A percentile compares a stretch with the other conserved stretches of the same genome.
These are phyloP conservation scores for Harpalus rufipes DNA, from an alignment of 2,888 invertebrate species.

Conservation along the genomic window DNA sequence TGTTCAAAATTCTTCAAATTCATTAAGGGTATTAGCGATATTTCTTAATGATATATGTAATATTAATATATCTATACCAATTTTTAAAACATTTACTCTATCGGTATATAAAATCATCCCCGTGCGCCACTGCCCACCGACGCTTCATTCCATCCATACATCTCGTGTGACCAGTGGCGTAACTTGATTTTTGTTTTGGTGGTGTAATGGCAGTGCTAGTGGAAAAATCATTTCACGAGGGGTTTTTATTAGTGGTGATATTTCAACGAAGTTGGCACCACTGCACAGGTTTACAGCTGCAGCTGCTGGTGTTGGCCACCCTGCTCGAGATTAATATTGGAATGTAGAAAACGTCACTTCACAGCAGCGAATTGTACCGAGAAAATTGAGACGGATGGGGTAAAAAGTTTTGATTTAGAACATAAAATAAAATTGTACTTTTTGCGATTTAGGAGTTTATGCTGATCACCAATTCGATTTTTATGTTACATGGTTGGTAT, in stretches of 20 bases:
- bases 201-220: constrained; percentile 57
- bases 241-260: constrained; percentile 61
- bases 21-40: too few species aligned
- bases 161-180: constrained; percentile 7
- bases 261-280: constrained; percentile 45
- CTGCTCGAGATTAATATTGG: constrained; percentile 47
- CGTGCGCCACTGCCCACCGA: constrained; percentile 9
- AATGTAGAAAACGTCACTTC: constrained; percentile 14
- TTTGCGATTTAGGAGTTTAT: not conserved
- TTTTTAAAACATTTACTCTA: too few species aligned
- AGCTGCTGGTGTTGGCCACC: constrained; percentile 40
- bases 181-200: constrained; percentile 57
- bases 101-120: not conserved
- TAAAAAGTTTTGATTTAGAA: constrained; percentile 13
- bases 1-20: too few species aligned
- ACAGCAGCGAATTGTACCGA: not conserved
- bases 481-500: too few species aligned
- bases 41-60: too few species aligned
- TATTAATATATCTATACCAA: too few species aligned
- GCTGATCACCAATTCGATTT: not conserved
- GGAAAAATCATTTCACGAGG: constrained; percentile 57
- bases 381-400: constrained; percentile 27
- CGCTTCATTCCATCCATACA: constrained; percentile 8
- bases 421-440: not conserved
- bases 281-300: constrained; percentile 46